Evolutionary conservation across 2,797 vertebrate genomes (phyloP).

Genomic region (Sebastes diploproa): DNA sequence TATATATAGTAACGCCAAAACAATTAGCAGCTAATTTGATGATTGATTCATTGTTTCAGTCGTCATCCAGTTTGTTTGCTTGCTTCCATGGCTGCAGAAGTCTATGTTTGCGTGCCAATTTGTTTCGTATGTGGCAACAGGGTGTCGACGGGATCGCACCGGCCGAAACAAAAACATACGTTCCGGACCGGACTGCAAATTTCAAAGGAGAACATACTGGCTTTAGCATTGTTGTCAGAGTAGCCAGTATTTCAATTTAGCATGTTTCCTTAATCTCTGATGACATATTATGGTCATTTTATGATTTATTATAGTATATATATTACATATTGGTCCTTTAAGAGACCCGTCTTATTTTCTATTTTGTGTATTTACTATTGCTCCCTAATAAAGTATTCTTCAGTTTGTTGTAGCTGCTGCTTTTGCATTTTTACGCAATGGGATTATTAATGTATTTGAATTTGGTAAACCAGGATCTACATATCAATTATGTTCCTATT

Average conservation of each 20-base stretch:
- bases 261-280: no score
- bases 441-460: conserved; percentile 21
- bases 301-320: no score
- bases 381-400: not conserved
- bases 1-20: not conserved
- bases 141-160: not conserved
- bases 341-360: no score
- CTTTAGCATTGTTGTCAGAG: no score
- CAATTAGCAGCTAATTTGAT: not conserved
- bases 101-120: not conserved
- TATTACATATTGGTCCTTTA: no score
- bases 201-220: no score
- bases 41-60: not conserved
- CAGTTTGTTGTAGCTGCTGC: not conserved
- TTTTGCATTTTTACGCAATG: not conserved
- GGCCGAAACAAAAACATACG: no score
- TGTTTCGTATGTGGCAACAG: not conserved
- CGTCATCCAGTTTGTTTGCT: not conserved
- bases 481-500: conserved; percentile 46
- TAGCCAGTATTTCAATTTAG: no score
- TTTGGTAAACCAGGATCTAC: conserved; percentile 14
- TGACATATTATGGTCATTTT: fast-evolving
- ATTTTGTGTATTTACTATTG: no score
- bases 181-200: no score
- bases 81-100: not conserved